These are phyloP conservation scores for Acrocyrtus sp. DNA, from an alignment of 2,888 invertebrate genomes.

Conservation along the genomic window DNA sequence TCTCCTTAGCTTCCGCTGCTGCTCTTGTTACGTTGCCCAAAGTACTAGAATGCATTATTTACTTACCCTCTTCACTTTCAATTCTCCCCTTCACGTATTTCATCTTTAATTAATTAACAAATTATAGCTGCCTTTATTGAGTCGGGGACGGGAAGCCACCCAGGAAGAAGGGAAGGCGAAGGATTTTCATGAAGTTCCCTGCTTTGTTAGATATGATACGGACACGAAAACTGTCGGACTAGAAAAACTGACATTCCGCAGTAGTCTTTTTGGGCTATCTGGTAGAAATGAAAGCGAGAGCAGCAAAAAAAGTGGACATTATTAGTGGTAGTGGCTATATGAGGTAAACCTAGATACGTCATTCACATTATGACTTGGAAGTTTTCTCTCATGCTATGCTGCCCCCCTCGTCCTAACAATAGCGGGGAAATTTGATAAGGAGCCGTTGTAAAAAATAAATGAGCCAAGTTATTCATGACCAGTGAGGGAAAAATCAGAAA, in stretches of 20 bases:
- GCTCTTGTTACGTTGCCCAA: not conserved
- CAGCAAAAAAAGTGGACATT: slow-evolving; percentile 9
- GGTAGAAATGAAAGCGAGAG: not conserved
- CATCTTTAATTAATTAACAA: slow-evolving; percentile 59
- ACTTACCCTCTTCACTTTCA: slow-evolving; percentile 44
- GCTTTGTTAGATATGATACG: not conserved
- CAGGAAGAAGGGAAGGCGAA: slow-evolving; percentile 15
- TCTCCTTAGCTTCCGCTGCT: not conserved
- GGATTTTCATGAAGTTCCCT: slow-evolving; percentile 35
- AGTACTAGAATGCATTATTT: slow-evolving; percentile 32
- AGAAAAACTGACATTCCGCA: no score
- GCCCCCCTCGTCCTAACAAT: no score
- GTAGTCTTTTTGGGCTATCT: no score
- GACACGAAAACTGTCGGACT: not conserved
- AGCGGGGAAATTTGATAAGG: no score
- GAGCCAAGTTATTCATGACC: not conserved
- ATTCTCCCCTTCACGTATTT: slow-evolving; percentile 43
- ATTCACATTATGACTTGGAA: no score
- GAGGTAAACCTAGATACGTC: no score
- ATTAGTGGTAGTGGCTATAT: not conserved
- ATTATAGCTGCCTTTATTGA: slow-evolving; percentile 50
- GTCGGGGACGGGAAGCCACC: slow-evolving; percentile 28
- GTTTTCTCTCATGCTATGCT: no score
- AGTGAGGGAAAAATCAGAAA: not conserved
- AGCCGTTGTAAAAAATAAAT: slow-evolving; percentile 3